Conservation (phyloP, 1,140 invertebrate genomes). For the Batillaria attramentaria region DNA sequence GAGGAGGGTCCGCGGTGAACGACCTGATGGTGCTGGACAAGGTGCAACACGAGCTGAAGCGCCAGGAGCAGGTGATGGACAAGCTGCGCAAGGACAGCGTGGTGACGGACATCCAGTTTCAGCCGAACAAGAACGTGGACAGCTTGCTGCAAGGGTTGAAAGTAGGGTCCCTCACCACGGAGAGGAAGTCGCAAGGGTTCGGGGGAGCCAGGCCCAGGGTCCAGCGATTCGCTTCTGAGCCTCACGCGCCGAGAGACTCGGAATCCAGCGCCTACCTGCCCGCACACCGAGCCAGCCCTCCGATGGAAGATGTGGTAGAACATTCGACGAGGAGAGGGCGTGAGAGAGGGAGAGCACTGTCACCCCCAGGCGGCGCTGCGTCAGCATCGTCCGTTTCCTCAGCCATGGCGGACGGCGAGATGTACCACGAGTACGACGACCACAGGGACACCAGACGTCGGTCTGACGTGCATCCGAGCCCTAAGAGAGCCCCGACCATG, state of each 20-base stretch:
- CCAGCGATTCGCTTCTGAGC: slow-evolving; percentile 19
- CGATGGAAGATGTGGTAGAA: neutral
- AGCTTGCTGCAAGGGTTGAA: neutral
- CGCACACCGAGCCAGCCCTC: neutral
- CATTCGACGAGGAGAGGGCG: neutral
- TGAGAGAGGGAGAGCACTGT: neutral
- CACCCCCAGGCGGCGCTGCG: slow-evolving; percentile 15
- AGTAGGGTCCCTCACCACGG: neutral
- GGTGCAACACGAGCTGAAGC: slow-evolving; percentile 11
- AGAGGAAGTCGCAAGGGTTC: neutral
- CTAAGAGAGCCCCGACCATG: neutral
- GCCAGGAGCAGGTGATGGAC: slow-evolving; percentile 16
- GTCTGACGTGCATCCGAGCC: neutral
- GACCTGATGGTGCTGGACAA: slow-evolving; percentile 18
- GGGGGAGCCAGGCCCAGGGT: slow-evolving; percentile 5
- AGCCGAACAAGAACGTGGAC: slow-evolving; percentile 1
- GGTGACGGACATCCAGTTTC: neutral
- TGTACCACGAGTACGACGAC: neutral
- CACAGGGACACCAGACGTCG: neutral
- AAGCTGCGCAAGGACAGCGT: slow-evolving; percentile 13
- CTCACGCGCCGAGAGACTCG: neutral
- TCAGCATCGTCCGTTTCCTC: slow-evolving; percentile 3
- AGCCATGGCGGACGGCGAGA: neutral
- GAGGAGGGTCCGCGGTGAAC: slow-evolving; percentile 2
- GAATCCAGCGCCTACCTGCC: neutral